Conservation (phyloP, 1,140 invertebrate species). For the Zaprionus africanus region DNA sequence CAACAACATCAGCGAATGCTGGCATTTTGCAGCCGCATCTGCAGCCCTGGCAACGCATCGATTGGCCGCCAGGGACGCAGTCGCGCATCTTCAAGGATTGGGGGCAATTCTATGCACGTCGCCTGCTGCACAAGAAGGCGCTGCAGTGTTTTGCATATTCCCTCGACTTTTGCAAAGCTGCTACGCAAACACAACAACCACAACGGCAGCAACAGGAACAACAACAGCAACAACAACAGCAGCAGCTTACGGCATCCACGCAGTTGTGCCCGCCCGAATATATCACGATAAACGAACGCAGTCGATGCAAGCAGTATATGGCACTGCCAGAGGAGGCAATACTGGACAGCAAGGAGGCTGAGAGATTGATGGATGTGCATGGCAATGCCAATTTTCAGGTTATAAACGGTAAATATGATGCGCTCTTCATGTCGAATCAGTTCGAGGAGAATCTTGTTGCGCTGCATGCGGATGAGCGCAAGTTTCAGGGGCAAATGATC, state of each 20-base stretch:
- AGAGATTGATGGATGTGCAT: background rate
- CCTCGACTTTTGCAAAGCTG: conserved; percentile 19
- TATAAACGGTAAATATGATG: conserved; percentile 31
- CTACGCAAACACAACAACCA: background rate
- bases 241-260: no score
- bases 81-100: conserved; percentile 49
- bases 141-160: conserved; percentile 23
- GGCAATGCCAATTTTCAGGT: background rate
- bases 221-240: background rate
- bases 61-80: conserved; percentile 44
- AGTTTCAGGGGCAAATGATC: background rate
- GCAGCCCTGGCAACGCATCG: conserved; percentile 57
- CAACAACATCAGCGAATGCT: background rate
- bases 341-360: conserved; percentile 27
- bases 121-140: conserved; percentile 21
- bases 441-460: conserved; percentile 43
- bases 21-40: conserved; percentile 19
- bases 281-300: conserved; percentile 5
- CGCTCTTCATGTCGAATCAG: conserved; percentile 46
- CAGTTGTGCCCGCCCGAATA: background rate
- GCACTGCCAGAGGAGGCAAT: conserved; percentile 36
- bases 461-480: conserved; percentile 22
- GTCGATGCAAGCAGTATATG: conserved; percentile 17
- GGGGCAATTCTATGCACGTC: conserved; percentile 44
- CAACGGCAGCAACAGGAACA: background rate